Evolutionary conservation across 2,113 vertebrate genomes (phyloP).

Genomic region (Nothobranchius kuhntae): DNA sequence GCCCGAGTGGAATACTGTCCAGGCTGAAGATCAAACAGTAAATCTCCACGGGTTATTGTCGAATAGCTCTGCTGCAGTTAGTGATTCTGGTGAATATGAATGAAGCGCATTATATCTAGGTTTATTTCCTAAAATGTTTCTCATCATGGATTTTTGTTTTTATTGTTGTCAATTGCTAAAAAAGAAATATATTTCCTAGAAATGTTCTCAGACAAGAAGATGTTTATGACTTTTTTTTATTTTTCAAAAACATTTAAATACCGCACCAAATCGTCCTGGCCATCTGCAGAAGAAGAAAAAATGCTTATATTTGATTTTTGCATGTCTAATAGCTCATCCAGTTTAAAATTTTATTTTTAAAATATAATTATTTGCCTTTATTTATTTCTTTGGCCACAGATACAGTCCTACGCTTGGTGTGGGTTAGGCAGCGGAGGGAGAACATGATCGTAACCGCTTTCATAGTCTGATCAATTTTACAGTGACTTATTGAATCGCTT

Average conservation of each 20-base stretch:
- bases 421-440: not conserved
- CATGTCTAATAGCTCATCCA: no score
- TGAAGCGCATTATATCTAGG: constrained; percentile 11
- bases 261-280: no score
- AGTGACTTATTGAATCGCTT: constrained; percentile 78
- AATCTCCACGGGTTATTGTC: constrained; percentile 66
- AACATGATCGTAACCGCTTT: constrained; percentile 52
- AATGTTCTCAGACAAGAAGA: not conserved
- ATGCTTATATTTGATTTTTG: no score
- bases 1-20: constrained; percentile 52
- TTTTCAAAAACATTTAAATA: no score
- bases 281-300: no score
- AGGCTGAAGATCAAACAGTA: constrained; percentile 74
- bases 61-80: constrained; percentile 23
- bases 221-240: not conserved
- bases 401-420: constrained; percentile 21
- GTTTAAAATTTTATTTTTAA: not conserved
- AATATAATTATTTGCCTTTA: not conserved
- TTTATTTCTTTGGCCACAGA: constrained; percentile 18
- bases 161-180: constrained; percentile 2
- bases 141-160: not conserved
- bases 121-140: constrained; percentile 1
- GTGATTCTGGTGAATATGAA: constrained; percentile 9
- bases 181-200: not conserved
- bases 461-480: constrained; percentile 79